Percentiles rank a stretch among this genome's conserved stretches.
Conservation (phyloP, 2,797 vertebrate species). For the Paguma larvata region DNA sequence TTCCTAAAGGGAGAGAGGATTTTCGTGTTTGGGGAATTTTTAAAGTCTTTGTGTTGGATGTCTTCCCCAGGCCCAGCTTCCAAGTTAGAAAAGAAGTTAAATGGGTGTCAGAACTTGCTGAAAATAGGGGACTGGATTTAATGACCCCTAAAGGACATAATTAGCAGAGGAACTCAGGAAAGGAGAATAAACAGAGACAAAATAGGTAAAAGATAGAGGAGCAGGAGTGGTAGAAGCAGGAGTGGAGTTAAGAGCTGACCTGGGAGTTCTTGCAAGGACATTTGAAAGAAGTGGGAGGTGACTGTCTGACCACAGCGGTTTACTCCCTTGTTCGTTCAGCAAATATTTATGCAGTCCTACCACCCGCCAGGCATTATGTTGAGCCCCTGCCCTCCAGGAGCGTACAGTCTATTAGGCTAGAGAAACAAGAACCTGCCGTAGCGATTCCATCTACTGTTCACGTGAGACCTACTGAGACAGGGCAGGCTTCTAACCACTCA, state of each 20-base stretch:
- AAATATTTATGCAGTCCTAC: background rate
- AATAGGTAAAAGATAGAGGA: background rate
- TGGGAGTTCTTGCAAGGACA: constrained; percentile 48
- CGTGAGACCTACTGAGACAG: background rate
- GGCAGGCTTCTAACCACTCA: background rate
- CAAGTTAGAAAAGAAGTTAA: constrained; percentile 45
- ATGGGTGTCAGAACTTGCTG: constrained; percentile 62
- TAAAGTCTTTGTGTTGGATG: constrained; percentile 77
- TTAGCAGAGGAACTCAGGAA: constrained; percentile 2
- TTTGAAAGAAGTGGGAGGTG: background rate
- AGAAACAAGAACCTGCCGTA: background rate
- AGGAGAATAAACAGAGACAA: background rate
- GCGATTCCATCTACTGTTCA: background rate
- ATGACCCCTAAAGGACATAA: background rate
- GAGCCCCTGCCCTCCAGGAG: background rate
- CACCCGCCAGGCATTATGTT: background rate
- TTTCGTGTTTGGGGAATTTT: constrained; percentile 71
- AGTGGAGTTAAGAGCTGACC: background rate
- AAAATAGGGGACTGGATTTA: background rate
- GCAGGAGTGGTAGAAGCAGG: background rate
- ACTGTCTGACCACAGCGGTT: background rate
- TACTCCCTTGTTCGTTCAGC: background rate
- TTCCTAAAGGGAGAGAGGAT: constrained; percentile 77
- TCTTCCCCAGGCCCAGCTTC: constrained; percentile 60
- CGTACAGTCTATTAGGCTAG: background rate